phyloP scores from a whole-genome alignment of 1,140 invertebrate species.

The Oedothorax gibbosus region DNA sequence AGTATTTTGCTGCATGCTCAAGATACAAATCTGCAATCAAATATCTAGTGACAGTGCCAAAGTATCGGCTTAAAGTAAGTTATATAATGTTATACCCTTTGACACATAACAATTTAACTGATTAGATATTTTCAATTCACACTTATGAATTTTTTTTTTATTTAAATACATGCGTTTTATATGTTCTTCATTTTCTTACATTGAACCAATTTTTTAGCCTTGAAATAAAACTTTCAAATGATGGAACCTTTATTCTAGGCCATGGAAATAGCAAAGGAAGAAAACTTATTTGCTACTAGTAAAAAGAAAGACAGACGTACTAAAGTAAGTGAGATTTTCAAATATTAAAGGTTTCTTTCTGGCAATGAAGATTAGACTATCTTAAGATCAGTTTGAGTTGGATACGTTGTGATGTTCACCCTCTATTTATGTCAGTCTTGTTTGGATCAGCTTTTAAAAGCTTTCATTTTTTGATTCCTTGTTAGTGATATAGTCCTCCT shows the following conservation, averaged over 20 bases:
- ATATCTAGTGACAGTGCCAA: conserved; percentile 87
- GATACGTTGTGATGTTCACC: too few species aligned
- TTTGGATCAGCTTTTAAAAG: too few species aligned
- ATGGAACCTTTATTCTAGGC: conserved; percentile 72
- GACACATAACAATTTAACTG: neutral
- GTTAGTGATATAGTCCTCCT: too few species aligned
- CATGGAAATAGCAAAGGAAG: conserved; percentile 82
- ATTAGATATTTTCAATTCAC: neutral
- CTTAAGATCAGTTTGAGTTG: too few species aligned
- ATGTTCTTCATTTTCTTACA: neutral
- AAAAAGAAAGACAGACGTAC: conserved; percentile 70
- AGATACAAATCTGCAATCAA: conserved; percentile 85
- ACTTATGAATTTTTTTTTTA: neutral
- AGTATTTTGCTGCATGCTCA: conserved; percentile 72
- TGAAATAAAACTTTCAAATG: neutral
- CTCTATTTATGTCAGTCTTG: too few species aligned
- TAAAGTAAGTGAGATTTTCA: conserved; percentile 66
- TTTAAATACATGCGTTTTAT: neutral
- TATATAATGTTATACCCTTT: neutral
- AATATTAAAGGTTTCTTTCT: neutral
- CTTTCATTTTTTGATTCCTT: too few species aligned
- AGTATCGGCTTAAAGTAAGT: conserved; percentile 77
- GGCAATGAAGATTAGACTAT: too few species aligned
- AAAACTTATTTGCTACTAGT: conserved; percentile 73
- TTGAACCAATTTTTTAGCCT: neutral